These are phyloP conservation scores for Neolamprologus tretocephalus DNA, from an alignment of 2,113 vertebrate species.

Conservation along the genomic window DNA sequence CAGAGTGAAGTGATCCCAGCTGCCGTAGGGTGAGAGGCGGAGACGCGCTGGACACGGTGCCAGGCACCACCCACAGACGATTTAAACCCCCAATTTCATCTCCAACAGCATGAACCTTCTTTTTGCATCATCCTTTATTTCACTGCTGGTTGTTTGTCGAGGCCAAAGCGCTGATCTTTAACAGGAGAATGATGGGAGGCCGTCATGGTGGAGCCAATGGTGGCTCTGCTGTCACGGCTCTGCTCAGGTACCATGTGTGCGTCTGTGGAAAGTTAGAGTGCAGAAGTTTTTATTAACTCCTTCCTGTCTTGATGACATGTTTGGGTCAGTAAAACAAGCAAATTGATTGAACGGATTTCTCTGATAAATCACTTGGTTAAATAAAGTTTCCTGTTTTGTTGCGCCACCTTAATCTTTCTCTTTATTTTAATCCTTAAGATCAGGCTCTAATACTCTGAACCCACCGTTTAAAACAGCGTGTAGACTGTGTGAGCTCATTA, in stretches of 20 bases:
- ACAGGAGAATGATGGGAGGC: background rate
- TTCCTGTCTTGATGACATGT: background rate
- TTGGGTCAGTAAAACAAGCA: background rate
- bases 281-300: background rate
- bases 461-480: background rate
- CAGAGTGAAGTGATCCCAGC: background rate
- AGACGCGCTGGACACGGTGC: fast-evolving
- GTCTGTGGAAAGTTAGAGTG: background rate
- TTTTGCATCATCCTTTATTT: background rate
- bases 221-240: background rate
- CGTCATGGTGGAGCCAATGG: background rate
- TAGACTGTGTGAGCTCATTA: background rate
- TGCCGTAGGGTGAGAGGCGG: background rate
- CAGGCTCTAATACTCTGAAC: background rate
- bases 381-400: background rate
- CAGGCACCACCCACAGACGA: background rate
- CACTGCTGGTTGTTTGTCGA: background rate
- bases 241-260: background rate
- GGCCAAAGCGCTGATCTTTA: fast-evolving
- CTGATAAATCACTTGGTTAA: background rate
- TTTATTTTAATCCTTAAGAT: background rate
- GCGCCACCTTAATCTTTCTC: fast-evolving
- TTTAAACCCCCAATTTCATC: background rate
- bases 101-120: background rate
- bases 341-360: fast-evolving